A percentile compares a stretch with the other conserved stretches of the same genome.
Conservation (phyloP, 2,797 vertebrate species). For the Tokudaia tokunoshimensis region DNA sequence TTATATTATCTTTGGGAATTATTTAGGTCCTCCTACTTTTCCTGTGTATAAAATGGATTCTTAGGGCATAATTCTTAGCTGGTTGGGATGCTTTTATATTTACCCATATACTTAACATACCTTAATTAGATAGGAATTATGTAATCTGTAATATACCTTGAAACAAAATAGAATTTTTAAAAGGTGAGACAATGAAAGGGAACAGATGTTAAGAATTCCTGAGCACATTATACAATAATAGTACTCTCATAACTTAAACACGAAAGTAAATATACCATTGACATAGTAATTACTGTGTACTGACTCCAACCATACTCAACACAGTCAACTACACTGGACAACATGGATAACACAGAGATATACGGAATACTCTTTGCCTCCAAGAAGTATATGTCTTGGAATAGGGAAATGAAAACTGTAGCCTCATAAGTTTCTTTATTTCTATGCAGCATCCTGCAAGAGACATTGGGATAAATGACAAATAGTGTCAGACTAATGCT, state of each 20-base stretch:
- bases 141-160: not conserved
- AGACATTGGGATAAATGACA: not conserved
- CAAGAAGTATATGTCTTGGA: not conserved
- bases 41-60: constrained; percentile 9
- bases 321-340: not conserved
- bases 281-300: not conserved
- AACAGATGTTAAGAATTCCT: constrained; percentile 6
- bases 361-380: no score
- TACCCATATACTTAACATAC: not conserved
- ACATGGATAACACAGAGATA: not conserved
- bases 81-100: constrained; percentile 27
- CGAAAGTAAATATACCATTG: not conserved
- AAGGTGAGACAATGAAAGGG: constrained; percentile 18
- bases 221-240: not conserved
- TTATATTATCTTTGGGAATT: constrained; percentile 39
- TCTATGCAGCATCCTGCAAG: not conserved
- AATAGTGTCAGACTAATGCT: not conserved
- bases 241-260: constrained; percentile 26
- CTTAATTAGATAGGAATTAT: constrained; percentile 18
- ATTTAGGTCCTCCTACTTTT: constrained; percentile 9
- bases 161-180: constrained; percentile 48
- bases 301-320: not conserved
- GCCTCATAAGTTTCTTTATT: not conserved
- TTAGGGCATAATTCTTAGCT: constrained; percentile 38
- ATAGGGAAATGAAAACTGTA: not conserved